Evolutionary conservation across 2,888 invertebrate species (phyloP).

Genomic region (Napeogenes sylphis): DNA sequence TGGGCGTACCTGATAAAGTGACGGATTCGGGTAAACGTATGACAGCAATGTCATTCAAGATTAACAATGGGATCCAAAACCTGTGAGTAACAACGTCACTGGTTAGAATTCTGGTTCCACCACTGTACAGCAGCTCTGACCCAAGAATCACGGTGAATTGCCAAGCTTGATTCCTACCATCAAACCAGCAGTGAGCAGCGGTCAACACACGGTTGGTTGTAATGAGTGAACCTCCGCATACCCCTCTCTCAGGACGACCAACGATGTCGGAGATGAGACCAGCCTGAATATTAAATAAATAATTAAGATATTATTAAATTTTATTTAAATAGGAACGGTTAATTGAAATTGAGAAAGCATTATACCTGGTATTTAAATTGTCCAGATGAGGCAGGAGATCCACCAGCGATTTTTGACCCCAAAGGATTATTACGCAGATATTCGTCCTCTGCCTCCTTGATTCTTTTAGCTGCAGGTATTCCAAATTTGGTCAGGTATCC

Average conservation of each 20-base stretch:
- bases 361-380: constrained; percentile 22
- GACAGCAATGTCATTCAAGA: constrained; percentile 49
- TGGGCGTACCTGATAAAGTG: constrained; percentile 24
- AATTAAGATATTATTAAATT: too few relatives aligned
- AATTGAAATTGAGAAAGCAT: not conserved
- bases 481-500: constrained; percentile 44
- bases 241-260: constrained; percentile 35
- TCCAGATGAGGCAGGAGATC: constrained; percentile 15
- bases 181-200: constrained; percentile 62
- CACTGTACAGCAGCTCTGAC: constrained; percentile 42
- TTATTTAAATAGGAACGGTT: too few relatives aligned
- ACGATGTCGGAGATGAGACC: constrained; percentile 42
- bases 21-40: constrained; percentile 42
- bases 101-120: constrained; percentile 44
- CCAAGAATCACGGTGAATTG: constrained; percentile 49
- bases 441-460: constrained; percentile 42
- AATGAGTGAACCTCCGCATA: constrained; percentile 53
- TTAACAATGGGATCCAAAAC: constrained; percentile 42
- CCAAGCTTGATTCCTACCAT: constrained; percentile 50
- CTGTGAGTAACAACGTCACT: constrained; percentile 42
- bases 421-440: constrained; percentile 8
- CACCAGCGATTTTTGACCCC: not conserved
- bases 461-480: constrained; percentile 42
- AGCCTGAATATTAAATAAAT: constrained; percentile 34
- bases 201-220: constrained; percentile 41